Evolutionary conservation across 2,797 vertebrate genomes (phyloP).

Genomic region (Anguilla megastoma): DNA sequence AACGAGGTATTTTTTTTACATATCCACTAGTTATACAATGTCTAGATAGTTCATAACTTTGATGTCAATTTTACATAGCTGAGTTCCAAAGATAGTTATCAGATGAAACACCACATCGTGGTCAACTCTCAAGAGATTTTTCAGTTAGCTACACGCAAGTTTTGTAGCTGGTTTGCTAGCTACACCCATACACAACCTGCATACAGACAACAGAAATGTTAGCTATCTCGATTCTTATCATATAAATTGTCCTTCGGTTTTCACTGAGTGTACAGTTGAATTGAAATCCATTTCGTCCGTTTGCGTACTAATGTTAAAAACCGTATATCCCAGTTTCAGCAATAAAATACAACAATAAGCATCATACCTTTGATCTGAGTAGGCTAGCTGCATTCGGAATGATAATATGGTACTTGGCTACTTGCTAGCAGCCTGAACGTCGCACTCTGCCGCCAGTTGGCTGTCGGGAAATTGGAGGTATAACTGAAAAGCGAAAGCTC

Average conservation of each 20-base stretch:
- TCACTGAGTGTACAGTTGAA: neutral
- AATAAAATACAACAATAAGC: neutral
- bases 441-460: slow-evolving; percentile 24
- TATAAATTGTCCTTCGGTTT: neutral
- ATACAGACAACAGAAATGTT: neutral
- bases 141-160: neutral
- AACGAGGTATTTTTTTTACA: neutral
- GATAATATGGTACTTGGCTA: neutral
- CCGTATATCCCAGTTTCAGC: neutral
- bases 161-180: neutral
- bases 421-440: neutral
- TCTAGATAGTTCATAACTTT: neutral
- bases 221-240: neutral
- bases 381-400: neutral
- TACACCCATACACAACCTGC: neutral
- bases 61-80: neutral
- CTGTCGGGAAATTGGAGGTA: slow-evolving; percentile 38
- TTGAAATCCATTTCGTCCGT: neutral
- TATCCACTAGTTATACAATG: neutral
- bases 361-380: neutral
- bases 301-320: too few relatives aligned
- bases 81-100: neutral
- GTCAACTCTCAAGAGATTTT: neutral
- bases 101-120: neutral
- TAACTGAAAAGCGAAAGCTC: neutral